These are phyloP conservation scores for Craterocephalus amniculus DNA, from an alignment of 2,797 vertebrate species.

Conservation along the genomic window DNA sequence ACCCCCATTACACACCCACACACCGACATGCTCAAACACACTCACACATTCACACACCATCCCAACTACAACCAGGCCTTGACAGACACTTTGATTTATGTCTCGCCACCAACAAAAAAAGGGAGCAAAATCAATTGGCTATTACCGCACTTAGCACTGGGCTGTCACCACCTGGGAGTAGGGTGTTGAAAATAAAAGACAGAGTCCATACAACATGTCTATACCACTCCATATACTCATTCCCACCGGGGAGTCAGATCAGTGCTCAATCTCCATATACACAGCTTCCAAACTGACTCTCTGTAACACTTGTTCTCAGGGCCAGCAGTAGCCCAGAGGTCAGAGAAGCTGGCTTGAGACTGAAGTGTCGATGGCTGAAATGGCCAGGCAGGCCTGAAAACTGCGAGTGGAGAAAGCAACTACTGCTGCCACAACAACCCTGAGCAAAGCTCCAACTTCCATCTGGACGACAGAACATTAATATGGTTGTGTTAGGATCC, in stretches of 20 bases:
- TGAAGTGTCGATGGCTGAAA: slow-evolving; percentile 57
- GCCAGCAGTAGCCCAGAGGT: slow-evolving; percentile 52
- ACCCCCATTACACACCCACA: slow-evolving; percentile 58
- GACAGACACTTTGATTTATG: slow-evolving; percentile 97
- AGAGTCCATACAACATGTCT: slow-evolving; percentile 79
- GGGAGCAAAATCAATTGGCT: slow-evolving; percentile 98
- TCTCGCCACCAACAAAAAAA: slow-evolving; percentile 91
- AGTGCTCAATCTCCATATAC: slow-evolving; percentile 75
- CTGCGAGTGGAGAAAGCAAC: slow-evolving; percentile 41
- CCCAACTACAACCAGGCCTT: slow-evolving; percentile 73
- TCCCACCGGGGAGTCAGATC: slow-evolving; percentile 72
- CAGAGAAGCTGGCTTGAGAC: slow-evolving; percentile 57
- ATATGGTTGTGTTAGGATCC: neutral
- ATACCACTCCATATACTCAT: slow-evolving; percentile 70
- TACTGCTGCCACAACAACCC: slow-evolving; percentile 19
- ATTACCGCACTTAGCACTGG: slow-evolving; percentile 94
- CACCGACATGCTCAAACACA: slow-evolving; percentile 29
- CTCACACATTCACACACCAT: slow-evolving; percentile 36
- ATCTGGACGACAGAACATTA: slow-evolving; percentile 18
- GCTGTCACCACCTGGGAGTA: slow-evolving; percentile 92
- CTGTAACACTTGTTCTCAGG: slow-evolving; percentile 56
- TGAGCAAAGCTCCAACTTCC: slow-evolving; percentile 31
- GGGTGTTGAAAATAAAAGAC: slow-evolving; percentile 93
- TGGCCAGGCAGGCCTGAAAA: slow-evolving; percentile 54
- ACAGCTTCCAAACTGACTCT: slow-evolving; percentile 56